Percentiles rank a stretch among this genome's conserved stretches.
Conservation (phyloP, 2,888 invertebrate genomes). For the Keiferia lycopersicella region DNA sequence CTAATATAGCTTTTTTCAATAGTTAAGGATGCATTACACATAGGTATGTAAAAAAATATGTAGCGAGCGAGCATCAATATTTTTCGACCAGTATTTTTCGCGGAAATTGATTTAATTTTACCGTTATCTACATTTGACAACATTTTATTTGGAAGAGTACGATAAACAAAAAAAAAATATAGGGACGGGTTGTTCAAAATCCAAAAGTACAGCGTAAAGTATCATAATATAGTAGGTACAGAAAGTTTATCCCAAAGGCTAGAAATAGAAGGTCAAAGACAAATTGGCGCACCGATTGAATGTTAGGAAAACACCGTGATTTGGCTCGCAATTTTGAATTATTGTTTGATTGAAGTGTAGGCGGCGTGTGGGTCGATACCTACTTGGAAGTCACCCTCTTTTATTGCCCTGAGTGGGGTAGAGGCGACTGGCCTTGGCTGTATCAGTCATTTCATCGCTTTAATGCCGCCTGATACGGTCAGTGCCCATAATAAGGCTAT, state of each 20-base stretch:
- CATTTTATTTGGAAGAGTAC: too few relatives aligned
- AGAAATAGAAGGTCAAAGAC: not conserved
- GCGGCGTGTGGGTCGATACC: conserved; percentile 5
- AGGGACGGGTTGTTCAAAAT: too few relatives aligned
- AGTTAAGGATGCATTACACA: too few relatives aligned
- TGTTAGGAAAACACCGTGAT: not conserved
- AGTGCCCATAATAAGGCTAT: not conserved
- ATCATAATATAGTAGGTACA: not conserved
- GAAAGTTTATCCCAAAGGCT: not conserved
- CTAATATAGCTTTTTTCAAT: too few relatives aligned
- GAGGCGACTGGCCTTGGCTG: not conserved
- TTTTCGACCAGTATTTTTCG: too few relatives aligned
- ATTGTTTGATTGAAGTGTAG: conserved; percentile 6
- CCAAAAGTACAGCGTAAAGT: too few relatives aligned
- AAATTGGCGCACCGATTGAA: not conserved
- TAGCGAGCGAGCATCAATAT: too few relatives aligned
- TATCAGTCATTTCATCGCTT: conserved; percentile 1
- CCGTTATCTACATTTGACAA: too few relatives aligned
- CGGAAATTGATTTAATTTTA: too few relatives aligned
- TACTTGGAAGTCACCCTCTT: not conserved
- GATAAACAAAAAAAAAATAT: too few relatives aligned
- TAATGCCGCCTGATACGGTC: not conserved
- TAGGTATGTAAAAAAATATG: too few relatives aligned
- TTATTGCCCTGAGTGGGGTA: not conserved
- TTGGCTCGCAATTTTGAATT: not conserved